Evolutionary conservation across 1,140 invertebrate genomes (phyloP), one percentile per base, ranked within the genome.

Genomic region (Carposina sasakii): DNA sequence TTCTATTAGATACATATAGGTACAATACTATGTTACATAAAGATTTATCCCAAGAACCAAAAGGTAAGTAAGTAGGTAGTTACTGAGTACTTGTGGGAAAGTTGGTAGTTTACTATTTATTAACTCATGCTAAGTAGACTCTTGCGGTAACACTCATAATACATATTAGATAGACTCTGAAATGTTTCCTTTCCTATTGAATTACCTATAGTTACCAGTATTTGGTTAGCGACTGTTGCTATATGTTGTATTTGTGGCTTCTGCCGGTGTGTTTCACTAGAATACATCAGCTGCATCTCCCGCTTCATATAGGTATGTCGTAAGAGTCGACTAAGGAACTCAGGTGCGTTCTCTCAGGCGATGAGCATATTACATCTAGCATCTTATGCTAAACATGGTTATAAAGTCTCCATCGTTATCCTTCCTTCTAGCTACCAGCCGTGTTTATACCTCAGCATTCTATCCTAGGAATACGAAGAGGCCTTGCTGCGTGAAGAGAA

Each of bases 391-490:
- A 6, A 28, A 28, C 12, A 28, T 6, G 6, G 24, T 28, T 28
- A 28, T 28, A 6, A 28, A 6, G 6, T 5, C 24, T 16, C 21
- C n/a, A 21, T 22, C 23, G 13, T 34, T 28, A 6, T 31, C 20
- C 24, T 34, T 50, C 6, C 37, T 45, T 4, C 33, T 6, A 28
- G 6, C 6, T 6, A 6, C 6, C 6, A 6, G 24, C 12, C 12
- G 12, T 28, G 6, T 6, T 28, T 28, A 12, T 12, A 12, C 21
- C n/a, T 26, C 17, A 31, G 13, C 30, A 26, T 22, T 28, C 30
- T 50, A 5, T 40, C 43, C 2, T 30, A 82, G 78, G 68, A 72
- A 31, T 82, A 72, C 72, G 54, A 64, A 12, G 52, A 48, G 4
- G 56, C n/a, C 3, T 52, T 55, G 9, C 10, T 43, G 4, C 12